Percentiles rank a stretch among this genome's conserved stretches.
These are phyloP conservation scores for Epirrhoe alternata DNA, from an alignment of 2,888 invertebrate species.

Conservation along the genomic window DNA sequence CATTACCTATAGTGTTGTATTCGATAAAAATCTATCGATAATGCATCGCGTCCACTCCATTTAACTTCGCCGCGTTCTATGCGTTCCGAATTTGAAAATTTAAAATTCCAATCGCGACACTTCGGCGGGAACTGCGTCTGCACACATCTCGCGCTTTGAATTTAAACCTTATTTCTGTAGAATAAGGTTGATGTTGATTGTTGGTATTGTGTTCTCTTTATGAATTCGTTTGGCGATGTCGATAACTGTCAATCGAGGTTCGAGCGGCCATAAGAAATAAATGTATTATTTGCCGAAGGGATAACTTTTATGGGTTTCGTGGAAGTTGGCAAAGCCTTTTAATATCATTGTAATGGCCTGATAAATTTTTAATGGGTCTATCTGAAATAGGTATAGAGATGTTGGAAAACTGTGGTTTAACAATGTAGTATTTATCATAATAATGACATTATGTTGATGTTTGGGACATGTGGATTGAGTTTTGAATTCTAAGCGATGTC, in stretches of 20 bases:
- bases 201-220: conserved; percentile 39
- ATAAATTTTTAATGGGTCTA: conserved; percentile 31
- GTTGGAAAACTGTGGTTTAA: neutral
- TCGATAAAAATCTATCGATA: conserved; percentile 70
- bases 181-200: conserved; percentile 27
- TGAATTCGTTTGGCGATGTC: conserved; percentile 70
- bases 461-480: no score
- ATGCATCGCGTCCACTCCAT: conserved; percentile 77
- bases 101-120: conserved; percentile 73
- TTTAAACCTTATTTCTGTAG: conserved; percentile 38
- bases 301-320: conserved; percentile 64
- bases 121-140: conserved; percentile 66
- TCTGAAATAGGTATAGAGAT: neutral
- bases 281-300: conserved; percentile 73
- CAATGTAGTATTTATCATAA: no score
- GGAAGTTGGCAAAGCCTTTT: conserved; percentile 57
- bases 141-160: conserved; percentile 45
- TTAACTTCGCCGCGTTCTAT: conserved; percentile 76
- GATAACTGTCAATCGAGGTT: conserved; percentile 74
- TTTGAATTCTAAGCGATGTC: no score
- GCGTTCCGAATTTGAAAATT: conserved; percentile 67
- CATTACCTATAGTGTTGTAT: conserved; percentile 54
- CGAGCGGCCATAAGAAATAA: conserved; percentile 66
- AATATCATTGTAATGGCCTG: conserved; percentile 15
- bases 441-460: no score